These are phyloP conservation scores for Tetranychus urticae DNA, from an alignment of 1,140 invertebrate species.

Conservation along the genomic window DNA sequence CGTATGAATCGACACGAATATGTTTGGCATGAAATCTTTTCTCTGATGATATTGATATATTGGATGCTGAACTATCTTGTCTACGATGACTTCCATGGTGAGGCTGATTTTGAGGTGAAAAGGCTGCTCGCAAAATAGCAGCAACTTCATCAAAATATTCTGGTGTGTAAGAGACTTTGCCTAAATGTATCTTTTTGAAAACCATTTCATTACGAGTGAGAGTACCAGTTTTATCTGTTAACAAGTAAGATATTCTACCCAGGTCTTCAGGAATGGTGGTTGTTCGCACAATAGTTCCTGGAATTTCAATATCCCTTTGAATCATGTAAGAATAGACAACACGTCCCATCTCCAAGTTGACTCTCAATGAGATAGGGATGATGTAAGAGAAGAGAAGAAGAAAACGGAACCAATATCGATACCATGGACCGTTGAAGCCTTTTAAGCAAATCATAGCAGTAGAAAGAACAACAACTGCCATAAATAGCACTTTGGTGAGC, in stretches of 20 bases:
- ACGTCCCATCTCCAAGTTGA: constrained; percentile 97
- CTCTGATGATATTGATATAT: constrained; percentile 8
- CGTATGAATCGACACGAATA: constrained; percentile 11
- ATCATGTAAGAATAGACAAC: constrained; percentile 92
- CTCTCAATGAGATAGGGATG: constrained; percentile 88
- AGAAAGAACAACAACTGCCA: constrained; percentile 66
- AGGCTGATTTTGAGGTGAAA: constrained; percentile 8
- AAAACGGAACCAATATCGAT: constrained; percentile 84
- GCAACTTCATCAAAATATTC: constrained; percentile 57
- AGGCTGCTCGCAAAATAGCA: constrained; percentile 16
- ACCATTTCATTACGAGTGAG: constrained; percentile 98
- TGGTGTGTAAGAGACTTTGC: constrained; percentile 58
- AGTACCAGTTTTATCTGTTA: constrained; percentile 96
- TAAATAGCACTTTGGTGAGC: constrained; percentile 80
- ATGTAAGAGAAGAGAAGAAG: constrained; percentile 95
- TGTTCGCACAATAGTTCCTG: constrained; percentile 85
- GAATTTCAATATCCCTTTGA: constrained; percentile 70
- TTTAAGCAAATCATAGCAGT: constrained; percentile 86
- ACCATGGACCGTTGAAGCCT: constrained; percentile 85
- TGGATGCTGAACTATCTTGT: constrained; percentile 11
- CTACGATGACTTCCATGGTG: constrained; percentile 6
- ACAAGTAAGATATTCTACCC: constrained; percentile 78
- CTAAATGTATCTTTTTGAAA: constrained; percentile 76
- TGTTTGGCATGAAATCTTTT: constrained; percentile 3
- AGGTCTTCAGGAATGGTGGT: constrained; percentile 96